Evolutionary conservation across 2,888 invertebrate species (phyloP).

Genomic region (Leptinotarsa peninsularis): DNA sequence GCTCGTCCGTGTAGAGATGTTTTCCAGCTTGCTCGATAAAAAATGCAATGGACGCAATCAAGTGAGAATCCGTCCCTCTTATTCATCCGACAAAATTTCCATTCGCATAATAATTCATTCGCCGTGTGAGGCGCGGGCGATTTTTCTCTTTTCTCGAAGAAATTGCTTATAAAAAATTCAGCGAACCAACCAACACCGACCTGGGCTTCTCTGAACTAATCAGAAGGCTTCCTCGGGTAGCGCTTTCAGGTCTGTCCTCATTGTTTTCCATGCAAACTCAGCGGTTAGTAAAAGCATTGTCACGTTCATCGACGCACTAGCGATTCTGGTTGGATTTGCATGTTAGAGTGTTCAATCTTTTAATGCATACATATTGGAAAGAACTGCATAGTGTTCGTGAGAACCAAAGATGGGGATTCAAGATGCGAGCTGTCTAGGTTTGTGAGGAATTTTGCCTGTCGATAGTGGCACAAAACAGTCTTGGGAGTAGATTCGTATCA

Average conservation of each 20-base stretch:
- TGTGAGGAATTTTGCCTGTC: too few relatives aligned
- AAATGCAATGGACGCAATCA: constrained; percentile 20
- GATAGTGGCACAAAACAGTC: too few relatives aligned
- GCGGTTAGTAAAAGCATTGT: neutral
- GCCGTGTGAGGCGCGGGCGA: constrained; percentile 16
- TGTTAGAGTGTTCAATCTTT: neutral
- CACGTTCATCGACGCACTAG: neutral
- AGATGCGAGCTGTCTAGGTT: too few relatives aligned
- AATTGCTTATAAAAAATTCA: constrained; percentile 33
- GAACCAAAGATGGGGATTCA: too few relatives aligned
- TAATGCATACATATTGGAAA: neutral
- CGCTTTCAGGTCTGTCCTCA: neutral
- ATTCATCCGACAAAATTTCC: constrained; percentile 26
- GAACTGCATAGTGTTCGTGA: neutral
- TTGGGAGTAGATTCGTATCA: too few relatives aligned
- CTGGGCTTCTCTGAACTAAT: neutral
- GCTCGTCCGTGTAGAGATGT: neutral
- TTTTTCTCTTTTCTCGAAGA: constrained; percentile 17
- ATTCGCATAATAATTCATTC: constrained; percentile 30
- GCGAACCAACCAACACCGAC: neutral
- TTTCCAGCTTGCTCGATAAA: neutral
- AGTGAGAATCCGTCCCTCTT: constrained; percentile 12
- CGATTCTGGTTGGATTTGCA: neutral
- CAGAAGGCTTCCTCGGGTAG: neutral
- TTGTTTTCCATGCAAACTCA: constrained; percentile 1